A percentile compares a stretch with the other conserved stretches of the same genome.
These are phyloP conservation scores for Leucophora obtusa DNA, from an alignment of 2,888 invertebrate species.

Conservation along the genomic window DNA sequence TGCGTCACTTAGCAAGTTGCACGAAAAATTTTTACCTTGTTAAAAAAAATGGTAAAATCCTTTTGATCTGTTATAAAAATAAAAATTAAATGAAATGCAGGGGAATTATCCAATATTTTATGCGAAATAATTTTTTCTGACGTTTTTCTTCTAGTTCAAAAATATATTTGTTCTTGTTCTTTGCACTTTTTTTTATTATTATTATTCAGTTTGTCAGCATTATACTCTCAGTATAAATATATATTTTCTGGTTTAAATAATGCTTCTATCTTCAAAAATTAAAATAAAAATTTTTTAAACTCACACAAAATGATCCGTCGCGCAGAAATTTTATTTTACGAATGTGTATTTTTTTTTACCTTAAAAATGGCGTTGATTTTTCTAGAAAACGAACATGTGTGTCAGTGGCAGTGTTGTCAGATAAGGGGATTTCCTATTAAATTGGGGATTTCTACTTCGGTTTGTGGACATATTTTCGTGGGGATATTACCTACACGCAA, in stretches of 20 bases:
- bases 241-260: conserved; percentile 11
- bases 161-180: conserved; percentile 26
- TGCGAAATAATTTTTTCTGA: conserved; percentile 8
- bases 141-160: conserved; percentile 8
- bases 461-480: no score
- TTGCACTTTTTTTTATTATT: conserved; percentile 40
- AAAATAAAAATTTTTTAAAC: conserved; percentile 53
- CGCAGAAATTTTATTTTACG: conserved; percentile 65
- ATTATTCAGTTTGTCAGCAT: neutral
- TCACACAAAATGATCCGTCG: conserved; percentile 67
- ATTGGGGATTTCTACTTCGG: no score
- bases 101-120: neutral
- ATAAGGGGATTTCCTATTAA: no score
- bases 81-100: neutral
- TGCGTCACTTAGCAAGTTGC: conserved; percentile 48
- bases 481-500: no score
- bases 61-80: neutral
- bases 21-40: conserved; percentile 30
- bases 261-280: neutral
- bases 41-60: neutral
- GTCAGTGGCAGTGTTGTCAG: conserved; percentile 49
- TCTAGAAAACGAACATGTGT: conserved; percentile 62
- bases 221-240: neutral
- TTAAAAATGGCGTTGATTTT: conserved; percentile 55
- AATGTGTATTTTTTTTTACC: conserved; percentile 58